These are phyloP conservation scores for Hemicordylus capensis DNA, from an alignment of 2,113 vertebrate genomes.

Conservation along the genomic window DNA sequence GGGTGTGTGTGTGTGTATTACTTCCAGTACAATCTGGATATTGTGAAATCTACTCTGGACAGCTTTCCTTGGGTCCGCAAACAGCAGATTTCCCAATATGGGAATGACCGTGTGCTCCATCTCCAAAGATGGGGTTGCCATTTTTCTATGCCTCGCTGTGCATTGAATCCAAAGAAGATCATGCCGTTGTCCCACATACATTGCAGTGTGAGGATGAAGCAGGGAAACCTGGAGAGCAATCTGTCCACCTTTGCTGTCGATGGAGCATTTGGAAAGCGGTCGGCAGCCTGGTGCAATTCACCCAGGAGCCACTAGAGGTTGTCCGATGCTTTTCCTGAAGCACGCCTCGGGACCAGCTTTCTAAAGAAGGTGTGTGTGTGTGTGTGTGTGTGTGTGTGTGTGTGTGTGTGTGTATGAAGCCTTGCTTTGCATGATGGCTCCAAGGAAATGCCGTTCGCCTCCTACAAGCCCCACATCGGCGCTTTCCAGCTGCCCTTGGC, in stretches of 20 bases:
- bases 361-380: neutral
- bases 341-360: neutral
- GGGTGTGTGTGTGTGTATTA: neutral
- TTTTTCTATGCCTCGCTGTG: neutral
- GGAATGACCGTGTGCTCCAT: neutral
- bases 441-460: conserved; percentile 30
- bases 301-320: conserved; percentile 69
- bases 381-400: no score
- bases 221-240: neutral
- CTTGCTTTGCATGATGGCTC: conserved; percentile 19
- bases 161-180: neutral
- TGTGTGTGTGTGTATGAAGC: no score
- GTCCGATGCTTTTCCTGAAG: conserved; percentile 35
- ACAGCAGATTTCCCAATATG: neutral
- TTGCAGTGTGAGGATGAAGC: neutral
- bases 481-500: conserved; percentile 14
- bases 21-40: neutral
- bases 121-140: neutral
- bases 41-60: neutral
- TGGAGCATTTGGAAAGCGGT: neutral
- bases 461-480: conserved; percentile 22
- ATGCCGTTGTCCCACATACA: neutral
- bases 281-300: conserved; percentile 24
- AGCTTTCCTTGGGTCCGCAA: neutral
- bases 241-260: neutral